Evolutionary conservation across 2,113 vertebrate species (phyloP), one percentile per base, ranked within the genome.

Genomic region (Bubo blakistoni): DNA sequence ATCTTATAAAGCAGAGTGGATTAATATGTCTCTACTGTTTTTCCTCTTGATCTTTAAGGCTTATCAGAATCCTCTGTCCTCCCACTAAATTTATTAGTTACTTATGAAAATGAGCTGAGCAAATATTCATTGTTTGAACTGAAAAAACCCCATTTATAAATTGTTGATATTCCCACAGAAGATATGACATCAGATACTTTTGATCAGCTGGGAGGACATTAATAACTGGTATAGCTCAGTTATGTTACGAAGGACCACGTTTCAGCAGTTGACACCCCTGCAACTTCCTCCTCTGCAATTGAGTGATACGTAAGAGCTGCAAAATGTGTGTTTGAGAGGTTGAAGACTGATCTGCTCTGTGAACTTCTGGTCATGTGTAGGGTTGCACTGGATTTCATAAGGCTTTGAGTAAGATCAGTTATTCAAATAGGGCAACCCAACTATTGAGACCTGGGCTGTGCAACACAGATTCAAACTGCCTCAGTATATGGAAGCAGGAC

Each of bases 41-140:
- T 72, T 85, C 26, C 21, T 86, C 86, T 94, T 95, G 59, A 76
- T 93, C 72, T 83, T 92, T 81, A 92, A 94, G 86, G 72, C 91
- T 85, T 91, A 81, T 57, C 69, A 92, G 86, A 76, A 94, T 78
- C 69, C 42, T 94, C 40, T 51, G n/a, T 67, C 59, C 27, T 91
- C 52, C 40, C 21, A 57, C 30, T 47, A 49, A 91, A 22, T 94
- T 80, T 66, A 67, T 38, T 57, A 16, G 34, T 65, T 91, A 51
- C 54, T 63, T 61, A 90, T 67, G 81, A 94, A 96, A 95, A 95
- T 47, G 16, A 86, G 44, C 36, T 52, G 72, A 92, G 32, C 13
- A 81, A 85, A 78, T 40, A 14, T 54, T 57, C 27, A 22, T 81
- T 78, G 55, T 79, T 78, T 63, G 71, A 81, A 83, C 24, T n/a